A percentile compares a stretch with the other conserved stretches of the same genome.
phyloP scores from a whole-genome alignment of 2,888 invertebrate genomes.

The Spicauda simplicius region DNA sequence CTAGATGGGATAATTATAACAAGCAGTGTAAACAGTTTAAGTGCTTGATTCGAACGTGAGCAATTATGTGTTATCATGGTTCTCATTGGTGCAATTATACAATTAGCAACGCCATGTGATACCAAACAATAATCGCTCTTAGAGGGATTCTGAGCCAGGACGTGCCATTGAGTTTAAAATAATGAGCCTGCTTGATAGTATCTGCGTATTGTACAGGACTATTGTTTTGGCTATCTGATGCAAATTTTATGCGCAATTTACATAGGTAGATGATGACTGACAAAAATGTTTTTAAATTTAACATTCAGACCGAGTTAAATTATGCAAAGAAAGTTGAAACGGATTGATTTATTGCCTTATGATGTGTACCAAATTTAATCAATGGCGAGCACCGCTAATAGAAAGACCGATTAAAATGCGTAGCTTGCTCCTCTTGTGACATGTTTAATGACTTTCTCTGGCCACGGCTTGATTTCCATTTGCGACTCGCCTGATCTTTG shows the following conservation, averaged over 20 bases:
- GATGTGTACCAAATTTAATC: slow-evolving; percentile 26
- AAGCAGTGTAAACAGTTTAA: not conserved
- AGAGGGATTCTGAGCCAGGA: slow-evolving; percentile 3
- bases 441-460: slow-evolving; percentile 82
- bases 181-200: slow-evolving; percentile 17
- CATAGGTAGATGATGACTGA: not conserved
- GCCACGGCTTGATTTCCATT: slow-evolving; percentile 63
- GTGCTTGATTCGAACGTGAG: slow-evolving; percentile 37
- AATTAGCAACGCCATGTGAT: not conserved
- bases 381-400: slow-evolving; percentile 47
- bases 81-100: slow-evolving; percentile 34
- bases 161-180: slow-evolving; percentile 6
- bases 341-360: slow-evolving; percentile 36
- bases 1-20: not conserved
- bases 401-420: slow-evolving; percentile 60
- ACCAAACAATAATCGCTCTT: slow-evolving; percentile 5
- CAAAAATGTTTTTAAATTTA: not conserved
- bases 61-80: slow-evolving; percentile 44
- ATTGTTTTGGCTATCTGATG: slow-evolving; percentile 25
- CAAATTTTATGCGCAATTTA: not conserved
- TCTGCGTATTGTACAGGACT: slow-evolving; percentile 36
- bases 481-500: slow-evolving; percentile 55
- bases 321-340: slow-evolving; percentile 21
- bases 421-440: slow-evolving; percentile 57
- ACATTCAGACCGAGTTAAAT: slow-evolving; percentile 1